Evolutionary conservation across 2,113 vertebrate genomes (phyloP).

Genomic region (Oreocharis arfaki): DNA sequence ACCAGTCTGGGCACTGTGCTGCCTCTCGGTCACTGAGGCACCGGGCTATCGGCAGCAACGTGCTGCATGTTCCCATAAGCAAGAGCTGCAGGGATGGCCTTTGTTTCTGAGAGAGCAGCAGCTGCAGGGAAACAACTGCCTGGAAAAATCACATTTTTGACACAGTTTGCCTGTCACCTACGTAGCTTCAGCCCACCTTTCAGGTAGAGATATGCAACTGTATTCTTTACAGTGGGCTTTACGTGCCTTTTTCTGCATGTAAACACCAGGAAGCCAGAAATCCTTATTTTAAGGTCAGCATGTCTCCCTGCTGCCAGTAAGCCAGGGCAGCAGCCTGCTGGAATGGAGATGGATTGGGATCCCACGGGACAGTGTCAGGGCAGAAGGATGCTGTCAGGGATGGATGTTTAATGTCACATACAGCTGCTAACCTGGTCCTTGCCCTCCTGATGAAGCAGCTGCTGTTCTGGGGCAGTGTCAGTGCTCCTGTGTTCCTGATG

Average conservation of each 20-base stretch:
- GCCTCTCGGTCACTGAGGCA: neutral
- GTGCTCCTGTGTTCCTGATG: neutral
- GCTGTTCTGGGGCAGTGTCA: neutral
- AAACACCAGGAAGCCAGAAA: neutral
- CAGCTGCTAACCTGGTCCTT: neutral
- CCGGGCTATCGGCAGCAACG: rapidly evolving
- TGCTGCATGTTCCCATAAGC: neutral
- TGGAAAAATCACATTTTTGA: neutral
- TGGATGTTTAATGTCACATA: neutral
- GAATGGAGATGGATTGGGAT: neutral
- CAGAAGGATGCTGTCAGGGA: neutral
- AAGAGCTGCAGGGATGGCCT: neutral
- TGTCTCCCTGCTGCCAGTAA: neutral
- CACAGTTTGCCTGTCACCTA: neutral
- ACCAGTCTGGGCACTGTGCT: rapidly evolving
- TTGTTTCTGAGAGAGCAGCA: neutral
- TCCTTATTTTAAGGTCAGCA: neutral
- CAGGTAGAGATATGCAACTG: neutral
- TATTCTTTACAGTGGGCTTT: neutral
- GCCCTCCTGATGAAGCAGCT: neutral
- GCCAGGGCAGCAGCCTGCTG: neutral
- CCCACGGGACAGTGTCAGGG: neutral
- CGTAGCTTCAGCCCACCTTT: neutral
- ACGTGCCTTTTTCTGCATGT: neutral
- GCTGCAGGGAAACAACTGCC: neutral